Evolutionary conservation across 2,797 vertebrate genomes (phyloP), one percentile per base, ranked within the genome.

Genomic region (Falco concolor): DNA sequence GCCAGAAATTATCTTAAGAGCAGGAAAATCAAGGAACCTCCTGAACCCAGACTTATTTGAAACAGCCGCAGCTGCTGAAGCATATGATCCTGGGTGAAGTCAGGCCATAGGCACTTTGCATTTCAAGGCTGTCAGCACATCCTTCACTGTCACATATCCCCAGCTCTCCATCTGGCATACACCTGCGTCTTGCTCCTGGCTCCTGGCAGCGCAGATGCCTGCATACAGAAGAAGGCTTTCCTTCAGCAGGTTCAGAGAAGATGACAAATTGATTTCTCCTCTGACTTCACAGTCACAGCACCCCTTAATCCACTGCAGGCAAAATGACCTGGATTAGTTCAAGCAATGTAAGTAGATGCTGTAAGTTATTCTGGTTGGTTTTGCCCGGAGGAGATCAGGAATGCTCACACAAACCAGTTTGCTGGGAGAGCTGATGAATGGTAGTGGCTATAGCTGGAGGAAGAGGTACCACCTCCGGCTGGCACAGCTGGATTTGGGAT

Each of bases 71-170:
- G 94, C 93, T 94, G 90, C 70, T 64, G 34, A 32, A 89, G 67
- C 84, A 56, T 30, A 44, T 6, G 2, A 86, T 80, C 19, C 86
- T 85, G 81, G 91, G 93, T 61, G 81, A 90, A 95, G 87, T 64
- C 57, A 69, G 61, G 87, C 84, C 84, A 77, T 67, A 92, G 70
- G 89, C 61, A 80, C 61, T 92, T 68, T 90, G 86, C 93, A 95
- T 92, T 90, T 77, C 1, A 2, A 88, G 68, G 77, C 63, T 96
- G 90, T 94, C 95, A 94, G 91, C 92, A 84, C 64, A 67, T 90
- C 93, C 64, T 79, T 92, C 1, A 12, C 65, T 82, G 75, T 96
- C 95, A 95, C 61, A 89, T 89, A 70, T 53, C 64, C 70, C 72
- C 14, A 1, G 89, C 56, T 79, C 32, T 83, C 92, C 95, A 92